These are phyloP conservation scores for Drosophila diplacantha DNA, from an alignment of 2,888 invertebrate species.

Conservation along the genomic window DNA sequence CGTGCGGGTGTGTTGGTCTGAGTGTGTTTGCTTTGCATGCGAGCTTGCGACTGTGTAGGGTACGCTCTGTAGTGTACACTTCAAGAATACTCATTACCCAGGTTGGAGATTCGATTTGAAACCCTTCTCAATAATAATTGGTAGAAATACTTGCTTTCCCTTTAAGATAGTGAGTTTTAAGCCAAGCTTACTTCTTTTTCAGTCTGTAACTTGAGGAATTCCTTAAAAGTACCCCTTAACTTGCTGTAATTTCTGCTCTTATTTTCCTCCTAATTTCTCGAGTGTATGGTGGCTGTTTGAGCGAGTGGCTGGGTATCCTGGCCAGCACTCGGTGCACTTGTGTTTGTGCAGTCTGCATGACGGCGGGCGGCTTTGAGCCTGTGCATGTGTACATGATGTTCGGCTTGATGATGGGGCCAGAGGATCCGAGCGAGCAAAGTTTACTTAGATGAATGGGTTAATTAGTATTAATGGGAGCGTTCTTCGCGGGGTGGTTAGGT, in stretches of 20 bases:
- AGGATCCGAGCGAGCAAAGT: conserved; percentile 46
- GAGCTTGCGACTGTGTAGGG: conserved; percentile 26
- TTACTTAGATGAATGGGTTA: conserved; percentile 51
- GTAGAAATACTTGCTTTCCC: not conserved
- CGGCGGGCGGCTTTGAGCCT: conserved; percentile 58
- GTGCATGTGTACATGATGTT: conserved; percentile 50
- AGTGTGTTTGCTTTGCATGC: conserved; percentile 33
- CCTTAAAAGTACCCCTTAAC: not conserved
- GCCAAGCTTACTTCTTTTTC: too few relatives aligned
- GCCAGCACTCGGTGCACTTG: conserved; percentile 46
- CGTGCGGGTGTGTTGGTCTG: conserved; percentile 40
- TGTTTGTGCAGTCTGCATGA: conserved; percentile 64
- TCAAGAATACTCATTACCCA: not conserved
- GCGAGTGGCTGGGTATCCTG: not conserved
- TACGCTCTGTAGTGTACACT: conserved; percentile 3
- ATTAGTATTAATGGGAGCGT: conserved; percentile 51
- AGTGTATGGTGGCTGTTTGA: conserved; percentile 26
- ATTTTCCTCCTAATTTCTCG: not conserved
- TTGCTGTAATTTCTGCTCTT: not conserved
- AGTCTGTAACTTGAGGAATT: not conserved
- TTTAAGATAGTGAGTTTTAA: not conserved
- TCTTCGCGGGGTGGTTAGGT: conserved; percentile 16
- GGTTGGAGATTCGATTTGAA: not conserved
- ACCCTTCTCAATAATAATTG: not conserved
- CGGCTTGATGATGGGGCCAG: conserved; percentile 33